phyloP scores from a whole-genome alignment of 2,888 invertebrate species.

The Drosophila pullipes region DNA sequence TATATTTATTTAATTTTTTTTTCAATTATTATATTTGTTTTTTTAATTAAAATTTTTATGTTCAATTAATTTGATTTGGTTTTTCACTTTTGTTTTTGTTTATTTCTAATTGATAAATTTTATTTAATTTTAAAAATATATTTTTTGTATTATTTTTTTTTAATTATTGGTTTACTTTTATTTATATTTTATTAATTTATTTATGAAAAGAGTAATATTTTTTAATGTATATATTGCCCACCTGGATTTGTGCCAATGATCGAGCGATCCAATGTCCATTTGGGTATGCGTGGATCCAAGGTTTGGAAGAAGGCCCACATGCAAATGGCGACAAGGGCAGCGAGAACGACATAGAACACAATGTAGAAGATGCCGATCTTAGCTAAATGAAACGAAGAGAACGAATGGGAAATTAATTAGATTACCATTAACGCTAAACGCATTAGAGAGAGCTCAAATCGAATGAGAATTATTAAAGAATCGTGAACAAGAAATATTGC shows the following conservation, averaged over 20 bases:
- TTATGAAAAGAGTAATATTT: neutral
- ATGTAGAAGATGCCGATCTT: slow-evolving; percentile 98
- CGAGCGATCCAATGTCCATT: slow-evolving; percentile 94
- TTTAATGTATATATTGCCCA: slow-evolving; percentile 37
- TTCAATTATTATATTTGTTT: neutral
- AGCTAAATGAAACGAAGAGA: slow-evolving; percentile 86
- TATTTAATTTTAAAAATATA: neutral
- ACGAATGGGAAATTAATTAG: slow-evolving; percentile 23
- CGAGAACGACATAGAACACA: slow-evolving; percentile 96
- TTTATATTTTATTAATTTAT: neutral
- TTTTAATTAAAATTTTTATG: neutral
- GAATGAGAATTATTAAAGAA: slow-evolving; percentile 28
- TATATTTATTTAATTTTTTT: neutral
- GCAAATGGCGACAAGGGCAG: slow-evolving; percentile 96
- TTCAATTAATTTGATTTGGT: neutral
- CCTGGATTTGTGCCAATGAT: slow-evolving; percentile 98
- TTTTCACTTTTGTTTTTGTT: neutral
- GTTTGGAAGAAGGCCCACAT: slow-evolving; percentile 97
- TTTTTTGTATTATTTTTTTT: too few relatives aligned
- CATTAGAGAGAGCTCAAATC: slow-evolving; percentile 31
- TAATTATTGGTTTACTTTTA: too few relatives aligned
- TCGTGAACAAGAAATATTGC: slow-evolving; percentile 24
- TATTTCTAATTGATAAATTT: neutral
- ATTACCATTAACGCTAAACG: slow-evolving; percentile 29
- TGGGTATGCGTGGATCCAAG: slow-evolving; percentile 94